Conservation (phyloP, 2,888 invertebrate genomes). For the Rhimphoctona megacephalus region DNA sequence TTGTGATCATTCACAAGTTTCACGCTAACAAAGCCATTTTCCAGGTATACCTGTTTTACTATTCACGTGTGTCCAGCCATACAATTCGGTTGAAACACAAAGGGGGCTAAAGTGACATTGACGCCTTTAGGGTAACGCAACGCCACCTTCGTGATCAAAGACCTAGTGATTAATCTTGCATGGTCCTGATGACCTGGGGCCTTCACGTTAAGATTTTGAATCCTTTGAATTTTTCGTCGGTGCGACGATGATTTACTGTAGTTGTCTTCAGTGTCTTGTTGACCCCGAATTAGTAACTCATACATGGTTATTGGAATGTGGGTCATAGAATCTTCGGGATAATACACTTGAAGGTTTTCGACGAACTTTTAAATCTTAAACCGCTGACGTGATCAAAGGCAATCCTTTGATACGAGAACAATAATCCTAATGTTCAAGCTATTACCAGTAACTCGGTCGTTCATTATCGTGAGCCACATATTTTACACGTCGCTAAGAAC, state of each 20-base stretch:
- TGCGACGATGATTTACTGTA: conserved; percentile 1
- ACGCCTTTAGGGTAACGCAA: neutral
- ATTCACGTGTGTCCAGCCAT: conserved; percentile 16
- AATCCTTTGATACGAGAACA: neutral
- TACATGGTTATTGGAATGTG: neutral
- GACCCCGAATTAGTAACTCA: neutral
- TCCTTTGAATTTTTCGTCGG: neutral
- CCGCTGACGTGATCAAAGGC: neutral
- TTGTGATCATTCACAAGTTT: conserved; percentile 42
- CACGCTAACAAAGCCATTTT: conserved; percentile 49
- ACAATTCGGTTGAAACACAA: conserved; percentile 17
- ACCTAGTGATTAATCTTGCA: conserved; percentile 1
- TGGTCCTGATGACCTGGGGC: neutral
- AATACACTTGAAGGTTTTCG: neutral
- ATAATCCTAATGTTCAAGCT: neutral
- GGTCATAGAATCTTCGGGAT: neutral
- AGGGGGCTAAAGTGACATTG: neutral
- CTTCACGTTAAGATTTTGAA: neutral
- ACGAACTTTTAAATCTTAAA: neutral
- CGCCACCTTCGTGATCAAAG: conserved; percentile 12
- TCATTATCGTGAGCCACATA: neutral
- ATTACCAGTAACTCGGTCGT: neutral
- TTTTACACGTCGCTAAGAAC: conserved; percentile 2
- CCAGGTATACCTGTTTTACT: conserved; percentile 28
- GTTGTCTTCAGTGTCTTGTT: neutral